Base-by-base conservation (phyloP, 2,888 invertebrate genomes). In the Dorcus hopei region DNA sequence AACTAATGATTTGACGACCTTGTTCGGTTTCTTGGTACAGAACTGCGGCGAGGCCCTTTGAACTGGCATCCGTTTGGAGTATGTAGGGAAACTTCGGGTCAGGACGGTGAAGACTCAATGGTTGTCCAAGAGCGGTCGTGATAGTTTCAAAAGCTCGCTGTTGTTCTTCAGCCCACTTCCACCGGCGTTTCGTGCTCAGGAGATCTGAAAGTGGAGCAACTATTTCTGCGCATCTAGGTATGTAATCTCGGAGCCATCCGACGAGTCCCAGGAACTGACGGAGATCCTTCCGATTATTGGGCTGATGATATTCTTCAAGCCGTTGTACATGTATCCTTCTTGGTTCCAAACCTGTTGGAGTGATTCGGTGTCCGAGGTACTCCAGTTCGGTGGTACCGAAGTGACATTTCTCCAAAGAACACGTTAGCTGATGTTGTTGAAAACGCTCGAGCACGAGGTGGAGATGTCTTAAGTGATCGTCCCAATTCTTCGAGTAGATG, bases 241-340 rank as follows among this genome's bases (percentile, higher is more conserved):
- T 51, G 45, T 66, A 72, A 11, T 67, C 66, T 1, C 68, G 57
- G 2, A 69, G 56, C 64, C 70, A 72, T n/a, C 64, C 62, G 8
- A 62, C 54, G 3, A 62, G 45, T 0, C 70, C 70, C 8, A 71
- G 43, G 48, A 58, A 62, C 5, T 14, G 14, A 1, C 59, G 26
- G 5, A 62, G 42, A 5, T 49, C 33, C n/a, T 58, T 59, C 3
- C 43, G 40, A 9, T 47, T 49, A 3, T 11, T 23, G 1, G 62
- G 55, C 1, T 9, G 23, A 1, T 26, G 7, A 9, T 45, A 8
- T 1, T 23, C 26, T 5, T 40, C 16, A 3, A 61, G 33, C 8
- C 38, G 50, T 9, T 48, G 9, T 4, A 58, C 14, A 39, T 61
- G 61, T 2, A 16, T 39, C 26, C 9, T 9, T 11, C 45, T 42